Evolutionary conservation across 2,113 vertebrate species (phyloP).

Genomic region (Chionis minor): DNA sequence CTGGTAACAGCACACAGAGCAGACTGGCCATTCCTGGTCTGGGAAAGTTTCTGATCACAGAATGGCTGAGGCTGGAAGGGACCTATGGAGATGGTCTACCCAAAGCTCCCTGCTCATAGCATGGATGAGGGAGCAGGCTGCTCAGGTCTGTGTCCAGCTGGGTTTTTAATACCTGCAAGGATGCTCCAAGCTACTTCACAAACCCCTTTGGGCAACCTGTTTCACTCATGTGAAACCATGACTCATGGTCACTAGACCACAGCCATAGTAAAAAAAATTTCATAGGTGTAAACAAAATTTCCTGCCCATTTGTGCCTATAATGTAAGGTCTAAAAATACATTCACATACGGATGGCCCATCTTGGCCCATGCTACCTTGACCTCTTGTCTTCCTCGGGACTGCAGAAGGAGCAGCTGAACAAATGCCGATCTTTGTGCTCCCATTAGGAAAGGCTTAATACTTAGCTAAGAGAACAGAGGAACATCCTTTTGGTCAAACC

Average conservation of each 20-base stretch:
- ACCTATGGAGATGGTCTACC: neutral
- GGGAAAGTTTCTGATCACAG: neutral
- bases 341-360: neutral
- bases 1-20: neutral
- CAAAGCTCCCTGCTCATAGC: neutral
- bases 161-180: neutral
- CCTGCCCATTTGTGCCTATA: neutral
- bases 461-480: neutral
- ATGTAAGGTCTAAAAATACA: neutral
- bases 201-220: fast-evolving
- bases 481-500: neutral
- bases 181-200: neutral
- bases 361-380: neutral
- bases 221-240: neutral
- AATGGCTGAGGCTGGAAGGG: neutral
- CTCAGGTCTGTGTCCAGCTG: neutral
- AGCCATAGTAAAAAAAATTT: neutral
- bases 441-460: neutral
- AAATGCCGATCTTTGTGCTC: neutral
- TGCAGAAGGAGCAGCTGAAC: neutral
- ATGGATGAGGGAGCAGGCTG: neutral
- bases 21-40: neutral
- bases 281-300: neutral
- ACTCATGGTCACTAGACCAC: neutral
- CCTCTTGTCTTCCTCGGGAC: neutral